These are phyloP conservation scores for Beris chalybata DNA, from an alignment of 2,888 invertebrate genomes.

Conservation along the genomic window DNA sequence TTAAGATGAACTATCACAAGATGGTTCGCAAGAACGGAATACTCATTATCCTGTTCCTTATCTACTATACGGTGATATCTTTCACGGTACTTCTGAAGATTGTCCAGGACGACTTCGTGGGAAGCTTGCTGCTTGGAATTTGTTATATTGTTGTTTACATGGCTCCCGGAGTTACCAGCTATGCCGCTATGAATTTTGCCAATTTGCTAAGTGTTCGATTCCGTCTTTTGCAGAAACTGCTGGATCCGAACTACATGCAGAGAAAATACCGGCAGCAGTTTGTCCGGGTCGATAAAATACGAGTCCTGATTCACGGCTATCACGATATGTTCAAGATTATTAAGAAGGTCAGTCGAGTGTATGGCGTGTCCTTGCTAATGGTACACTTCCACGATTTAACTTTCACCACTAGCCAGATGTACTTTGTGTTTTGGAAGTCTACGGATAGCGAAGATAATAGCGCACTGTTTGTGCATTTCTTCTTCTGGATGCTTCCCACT, in stretches of 20 bases:
- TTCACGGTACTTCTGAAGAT: background rate
- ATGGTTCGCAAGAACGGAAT: background rate
- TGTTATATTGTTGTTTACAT: background rate
- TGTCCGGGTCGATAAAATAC: background rate
- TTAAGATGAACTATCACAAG: conserved; percentile 2
- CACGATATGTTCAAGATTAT: background rate
- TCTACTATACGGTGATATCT: background rate
- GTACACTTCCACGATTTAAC: conserved; percentile 30
- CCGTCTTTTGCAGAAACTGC: conserved; percentile 6
- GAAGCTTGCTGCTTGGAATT: background rate
- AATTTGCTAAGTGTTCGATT: conserved; percentile 15
- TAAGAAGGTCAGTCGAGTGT: conserved; percentile 11
- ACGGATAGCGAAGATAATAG: background rate
- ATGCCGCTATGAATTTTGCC: conserved; percentile 17
- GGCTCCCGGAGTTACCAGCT: background rate
- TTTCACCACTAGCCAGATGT: conserved; percentile 22
- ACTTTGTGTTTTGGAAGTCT: conserved; percentile 9
- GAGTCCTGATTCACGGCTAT: background rate
- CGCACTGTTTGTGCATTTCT: background rate
- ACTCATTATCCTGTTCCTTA: background rate
- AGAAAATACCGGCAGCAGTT: background rate
- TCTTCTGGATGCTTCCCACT: conserved; percentile 21
- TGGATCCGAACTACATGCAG: background rate
- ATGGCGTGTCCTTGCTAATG: conserved; percentile 9
- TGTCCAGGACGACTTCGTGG: background rate